Base-by-base conservation (phyloP, 2,888 invertebrate genomes). In the Drosophila neotestacea region DNA sequence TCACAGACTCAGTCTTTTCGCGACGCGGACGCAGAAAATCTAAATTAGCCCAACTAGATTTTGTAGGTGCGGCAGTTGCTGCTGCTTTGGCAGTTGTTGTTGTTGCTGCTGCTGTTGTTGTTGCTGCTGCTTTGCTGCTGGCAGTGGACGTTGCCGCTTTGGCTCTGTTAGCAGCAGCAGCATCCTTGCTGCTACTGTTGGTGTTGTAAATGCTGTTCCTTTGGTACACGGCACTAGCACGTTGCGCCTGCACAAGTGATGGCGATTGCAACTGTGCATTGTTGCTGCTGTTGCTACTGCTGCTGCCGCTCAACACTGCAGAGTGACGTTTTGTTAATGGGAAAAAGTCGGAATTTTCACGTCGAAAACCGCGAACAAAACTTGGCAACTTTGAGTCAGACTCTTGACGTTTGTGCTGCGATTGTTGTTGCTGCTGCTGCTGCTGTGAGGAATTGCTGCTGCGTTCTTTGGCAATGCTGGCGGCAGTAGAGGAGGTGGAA, bases 1-100 rank as follows among this genome's bases (percentile, higher is more conserved):
- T 96, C 92, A 96, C 96, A 70, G 96, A 97, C 93, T 97, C 97
- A 90, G 97, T 97, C 94, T 97, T 97, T 94, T 97, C 97, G 88
- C 97, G 94, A 89, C 97, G 94, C 55, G 96, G 96, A 89, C 94
- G 94, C 81, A 95, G 91, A 77, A 94, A 93, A 89, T 93, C 92
- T 83, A 87, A 92, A 88, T 89, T 92, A 61, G 86, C 80, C 92
- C 92, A 90, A 77, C 86, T 90, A 62, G 92, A 83, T 64, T 92
- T 92, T 65, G 82, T 59, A 30, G 65, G 67, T n/a, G 81, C 58
- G 55, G 80, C 60, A 42, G 59, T 63, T 39, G 65, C 46, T 36
- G 70, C 30, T 27, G 52, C n/a, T 48, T 42, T 39, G 27, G 63
- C 7, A 41, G 42, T 4, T 34, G 62, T 7, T 9, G 52, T 5